Conservation (phyloP, 2,888 invertebrate genomes). For the Choreutis nemorana region DNA sequence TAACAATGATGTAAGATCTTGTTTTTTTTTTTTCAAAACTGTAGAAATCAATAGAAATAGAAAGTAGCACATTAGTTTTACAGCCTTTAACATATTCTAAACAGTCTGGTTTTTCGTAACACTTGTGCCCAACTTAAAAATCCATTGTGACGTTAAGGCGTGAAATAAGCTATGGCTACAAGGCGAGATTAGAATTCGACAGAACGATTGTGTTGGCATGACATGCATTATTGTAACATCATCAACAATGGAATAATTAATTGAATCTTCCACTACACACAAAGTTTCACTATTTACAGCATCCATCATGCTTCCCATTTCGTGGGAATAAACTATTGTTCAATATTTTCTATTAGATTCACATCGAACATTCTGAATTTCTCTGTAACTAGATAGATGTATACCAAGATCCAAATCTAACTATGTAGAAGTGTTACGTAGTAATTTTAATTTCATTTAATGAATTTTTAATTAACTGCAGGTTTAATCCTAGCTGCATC, state of each 20-base stretch:
- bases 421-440: no score
- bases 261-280: slow-evolving; percentile 25
- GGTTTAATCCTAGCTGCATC: no score
- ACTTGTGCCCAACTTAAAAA: slow-evolving; percentile 4
- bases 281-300: slow-evolving; percentile 26
- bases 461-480: no score
- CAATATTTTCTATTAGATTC: slow-evolving; percentile 3
- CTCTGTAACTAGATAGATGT: slow-evolving; percentile 1
- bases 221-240: slow-evolving; percentile 4
- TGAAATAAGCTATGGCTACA: slow-evolving; percentile 6
- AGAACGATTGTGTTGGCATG: slow-evolving; percentile 4
- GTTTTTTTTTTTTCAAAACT: no score
- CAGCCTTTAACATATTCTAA: slow-evolving; percentile 10
- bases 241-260: slow-evolving; percentile 21
- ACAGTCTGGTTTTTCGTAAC: slow-evolving; percentile 11
- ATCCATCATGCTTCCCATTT: slow-evolving; percentile 17
- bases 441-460: no score
- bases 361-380: slow-evolving; percentile 1
- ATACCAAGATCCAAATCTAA: no score
- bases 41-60: slow-evolving; percentile 17
- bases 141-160: slow-evolving; percentile 8
- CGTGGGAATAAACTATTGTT: no score
- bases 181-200: slow-evolving; percentile 6
- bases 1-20: no score
- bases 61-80: slow-evolving; percentile 14